Evolutionary conservation across 2,888 invertebrate genomes (phyloP).

Genomic region (Emmelina monodactyla): DNA sequence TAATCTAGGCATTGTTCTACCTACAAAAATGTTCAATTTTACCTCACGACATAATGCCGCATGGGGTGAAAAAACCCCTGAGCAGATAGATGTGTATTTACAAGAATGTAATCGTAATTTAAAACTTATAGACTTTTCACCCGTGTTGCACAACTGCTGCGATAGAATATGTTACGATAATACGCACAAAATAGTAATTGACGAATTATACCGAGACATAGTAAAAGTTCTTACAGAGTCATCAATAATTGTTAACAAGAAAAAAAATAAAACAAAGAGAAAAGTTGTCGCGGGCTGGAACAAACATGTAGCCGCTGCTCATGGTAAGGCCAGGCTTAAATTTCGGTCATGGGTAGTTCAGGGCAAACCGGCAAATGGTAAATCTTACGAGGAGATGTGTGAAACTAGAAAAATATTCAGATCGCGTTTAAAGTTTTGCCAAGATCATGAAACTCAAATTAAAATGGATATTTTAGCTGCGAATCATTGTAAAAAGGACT

Average conservation of each 20-base stretch:
- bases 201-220: conserved; percentile 13
- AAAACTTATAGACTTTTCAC: neutral
- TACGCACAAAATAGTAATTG: conserved; percentile 10
- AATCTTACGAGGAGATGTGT: conserved; percentile 8
- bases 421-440: conserved; percentile 11
- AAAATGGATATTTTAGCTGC: conserved; percentile 11
- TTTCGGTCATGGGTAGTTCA: conserved; percentile 14
- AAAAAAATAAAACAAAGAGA: neutral
- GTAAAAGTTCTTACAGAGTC: conserved; percentile 9
- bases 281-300: conserved; percentile 17
- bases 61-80: neutral
- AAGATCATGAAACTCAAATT: no score
- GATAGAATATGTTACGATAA: conserved; percentile 5
- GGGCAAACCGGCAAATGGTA: conserved; percentile 9
- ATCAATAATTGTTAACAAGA: conserved; percentile 1
- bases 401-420: conserved; percentile 11
- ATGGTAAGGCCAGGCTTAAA: conserved; percentile 12
- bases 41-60: neutral
- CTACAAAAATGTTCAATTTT: neutral
- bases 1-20: conserved; percentile 7
- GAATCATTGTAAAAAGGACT: conserved; percentile 7
- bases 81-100: neutral
- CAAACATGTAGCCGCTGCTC: conserved; percentile 14
- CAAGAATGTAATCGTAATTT: neutral
- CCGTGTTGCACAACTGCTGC: neutral